Percentiles rank a stretch among this genome's conserved stretches.
Conservation (phyloP, 2,888 invertebrate genomes). For the Limnephilus lunatus region DNA sequence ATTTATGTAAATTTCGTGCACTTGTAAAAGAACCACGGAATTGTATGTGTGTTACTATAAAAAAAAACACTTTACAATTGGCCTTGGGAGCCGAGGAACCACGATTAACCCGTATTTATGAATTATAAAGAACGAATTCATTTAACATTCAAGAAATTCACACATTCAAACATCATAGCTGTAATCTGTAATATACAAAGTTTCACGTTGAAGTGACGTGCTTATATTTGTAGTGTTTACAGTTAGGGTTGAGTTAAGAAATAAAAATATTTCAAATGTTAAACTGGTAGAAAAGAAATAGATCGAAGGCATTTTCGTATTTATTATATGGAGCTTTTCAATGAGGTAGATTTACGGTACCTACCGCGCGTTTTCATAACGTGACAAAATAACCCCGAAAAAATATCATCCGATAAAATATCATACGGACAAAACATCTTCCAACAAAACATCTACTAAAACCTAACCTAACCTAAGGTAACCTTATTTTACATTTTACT, state of each 20-base stretch:
- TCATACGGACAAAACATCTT: too few species aligned
- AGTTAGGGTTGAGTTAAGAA: not conserved
- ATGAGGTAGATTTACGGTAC: too few species aligned
- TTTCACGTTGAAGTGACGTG: not conserved
- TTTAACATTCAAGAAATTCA: not conserved
- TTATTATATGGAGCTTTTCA: too few species aligned
- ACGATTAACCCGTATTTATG: not conserved
- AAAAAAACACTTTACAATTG: not conserved
- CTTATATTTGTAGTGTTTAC: not conserved
- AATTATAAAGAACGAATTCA: not conserved
- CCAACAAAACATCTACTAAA: too few species aligned
- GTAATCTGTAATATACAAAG: not conserved
- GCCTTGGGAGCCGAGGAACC: not conserved
- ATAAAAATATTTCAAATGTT: too few species aligned
- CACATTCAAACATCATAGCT: not conserved
- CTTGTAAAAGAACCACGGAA: not conserved
- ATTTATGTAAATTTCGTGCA: not conserved
- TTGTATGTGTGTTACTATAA: not conserved
- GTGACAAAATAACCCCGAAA: too few species aligned
- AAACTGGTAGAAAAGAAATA: too few species aligned
- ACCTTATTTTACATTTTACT: too few species aligned
- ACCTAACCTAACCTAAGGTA: too few species aligned
- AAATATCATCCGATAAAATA: too few species aligned
- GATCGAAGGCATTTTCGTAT: too few species aligned
- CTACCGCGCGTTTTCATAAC: too few species aligned